Evolutionary conservation across 2,888 invertebrate genomes (phyloP), one percentile per base, ranked within the genome.

Genomic region (Globia sparganii): DNA sequence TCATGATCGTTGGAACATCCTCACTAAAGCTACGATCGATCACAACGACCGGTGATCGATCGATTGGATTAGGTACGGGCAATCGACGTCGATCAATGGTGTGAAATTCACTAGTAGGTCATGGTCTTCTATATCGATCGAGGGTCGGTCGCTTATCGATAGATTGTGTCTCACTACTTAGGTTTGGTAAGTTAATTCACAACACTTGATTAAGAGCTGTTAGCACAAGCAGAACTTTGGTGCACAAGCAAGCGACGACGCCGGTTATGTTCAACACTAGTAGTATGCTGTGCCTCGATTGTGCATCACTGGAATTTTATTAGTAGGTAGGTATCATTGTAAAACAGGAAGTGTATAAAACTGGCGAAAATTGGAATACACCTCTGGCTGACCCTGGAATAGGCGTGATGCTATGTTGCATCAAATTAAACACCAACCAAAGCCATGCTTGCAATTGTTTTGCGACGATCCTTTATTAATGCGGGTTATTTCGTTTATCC

Each of bases 121-220:
- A 34, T 13, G 15, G 62, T n/a, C 25, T 25, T 61, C 31, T 37
- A 34, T 15, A 25, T 34, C 25, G 25, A 62, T 25, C 25, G 34
- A 62, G 25, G 6, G 62, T 62, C 34, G 13, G 5, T n/a, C n/a
- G n/a, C n/a, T n/a, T n/a, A 64, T 15, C 25, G 25, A 25, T 62
- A 5, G 13, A 34, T 34, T 25, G 34, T 25, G 34, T 34, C 21
- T 61, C 62, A 8, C 62, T 62, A 34, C 13, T 21, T 31, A 25
- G 34, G 34, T 5, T 49, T 49, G 49, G 31, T 68, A n/a, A 34
- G 18, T 40, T 74, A 13, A 37, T 65, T 49, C 13, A 64, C 31
- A 43, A 53, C 15, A 89, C 92, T 91, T 83, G n/a, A 93, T 93
- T 78, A 0, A 88, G 58, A 64, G 92, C 93, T 89, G 91, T 91